phyloP scores from a whole-genome alignment of 2,113 vertebrate species.

The Proteles cristata region DNA sequence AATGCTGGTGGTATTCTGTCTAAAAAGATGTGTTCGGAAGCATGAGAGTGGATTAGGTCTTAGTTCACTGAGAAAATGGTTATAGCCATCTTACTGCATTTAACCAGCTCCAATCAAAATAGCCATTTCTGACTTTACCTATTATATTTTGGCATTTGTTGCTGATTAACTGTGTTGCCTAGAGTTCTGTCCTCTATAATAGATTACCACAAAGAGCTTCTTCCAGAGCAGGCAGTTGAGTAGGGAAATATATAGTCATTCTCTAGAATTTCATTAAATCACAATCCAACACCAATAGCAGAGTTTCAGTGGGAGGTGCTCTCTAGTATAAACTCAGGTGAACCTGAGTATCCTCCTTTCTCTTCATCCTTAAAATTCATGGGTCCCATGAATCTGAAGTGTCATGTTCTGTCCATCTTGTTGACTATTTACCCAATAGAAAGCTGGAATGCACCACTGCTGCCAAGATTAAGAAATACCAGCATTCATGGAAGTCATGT shows the following conservation, averaged over 20 bases:
- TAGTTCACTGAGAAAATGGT: background rate
- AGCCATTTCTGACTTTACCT: background rate
- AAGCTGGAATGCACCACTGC: background rate
- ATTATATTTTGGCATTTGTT: background rate
- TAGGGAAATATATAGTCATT: background rate
- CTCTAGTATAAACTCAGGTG: background rate
- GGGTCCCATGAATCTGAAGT: background rate
- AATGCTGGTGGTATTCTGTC: background rate
- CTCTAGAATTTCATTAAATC: background rate
- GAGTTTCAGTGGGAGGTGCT: background rate
- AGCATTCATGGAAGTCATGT: background rate
- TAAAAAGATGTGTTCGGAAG: background rate
- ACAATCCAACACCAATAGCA: background rate
- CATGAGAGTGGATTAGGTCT: background rate
- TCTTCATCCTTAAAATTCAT: background rate
- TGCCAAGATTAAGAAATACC: background rate
- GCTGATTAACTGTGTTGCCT: background rate
- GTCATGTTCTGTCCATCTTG: background rate
- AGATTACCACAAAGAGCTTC: background rate
- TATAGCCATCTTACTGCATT: background rate
- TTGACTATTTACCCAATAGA: background rate
- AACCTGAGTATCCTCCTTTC: background rate
- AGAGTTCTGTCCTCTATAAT: background rate
- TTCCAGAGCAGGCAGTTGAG: background rate
- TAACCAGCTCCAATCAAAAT: background rate